Evolutionary conservation across 2,888 invertebrate species (phyloP), one percentile per base, ranked within the genome.

Genomic region (Callyntrura guangdongensis): DNA sequence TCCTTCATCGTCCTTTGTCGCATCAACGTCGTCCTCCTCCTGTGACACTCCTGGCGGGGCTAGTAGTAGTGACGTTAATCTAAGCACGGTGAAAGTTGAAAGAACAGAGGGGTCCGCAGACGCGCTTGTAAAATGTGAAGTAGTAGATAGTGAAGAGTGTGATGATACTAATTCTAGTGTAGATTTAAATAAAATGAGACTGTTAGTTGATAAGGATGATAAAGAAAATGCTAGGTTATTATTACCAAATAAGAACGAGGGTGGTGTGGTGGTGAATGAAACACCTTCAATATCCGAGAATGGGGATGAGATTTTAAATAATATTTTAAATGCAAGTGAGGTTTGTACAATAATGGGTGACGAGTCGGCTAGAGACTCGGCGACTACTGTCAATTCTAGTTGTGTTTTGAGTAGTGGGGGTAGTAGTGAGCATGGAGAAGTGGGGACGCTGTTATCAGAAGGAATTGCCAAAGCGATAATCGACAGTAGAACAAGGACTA

Each of bases 181-280:
- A 86, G 90, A 86, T 47, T 64, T 83, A 86, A 56, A 85, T 77
- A 91, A 93, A 83, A 90, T 92, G 89, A 92, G 93, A 91, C 91
- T 90, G 89, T 92, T 92, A 89, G 90, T 92, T 64, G 93, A 93
- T 91, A 93, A 92, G 86, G 93, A 93, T 90, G 91, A 93, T 90
- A 93, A 93, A 83, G 93, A 93, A 91, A 93, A 93, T 69, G 91
- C 92, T 89, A 92, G 92, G 79, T 85, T 92, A 84, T 81, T 91
- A 61, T 72, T 91, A 84, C 89, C 91, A 79, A 88, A 86, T 88
- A 85, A 91, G 91, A 89, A 84, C 49, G 90, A 90, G 82, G 92
- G 87, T 67, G 92, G 87, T 67, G 91, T 89, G 5, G 92, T 89
- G 49, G 92, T 85, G 53, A 86, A 81, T 45, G 91, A 91, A 17